phyloP scores from a whole-genome alignment of 1,140 invertebrate species.

The Maconellicoccus hirsutus region DNA sequence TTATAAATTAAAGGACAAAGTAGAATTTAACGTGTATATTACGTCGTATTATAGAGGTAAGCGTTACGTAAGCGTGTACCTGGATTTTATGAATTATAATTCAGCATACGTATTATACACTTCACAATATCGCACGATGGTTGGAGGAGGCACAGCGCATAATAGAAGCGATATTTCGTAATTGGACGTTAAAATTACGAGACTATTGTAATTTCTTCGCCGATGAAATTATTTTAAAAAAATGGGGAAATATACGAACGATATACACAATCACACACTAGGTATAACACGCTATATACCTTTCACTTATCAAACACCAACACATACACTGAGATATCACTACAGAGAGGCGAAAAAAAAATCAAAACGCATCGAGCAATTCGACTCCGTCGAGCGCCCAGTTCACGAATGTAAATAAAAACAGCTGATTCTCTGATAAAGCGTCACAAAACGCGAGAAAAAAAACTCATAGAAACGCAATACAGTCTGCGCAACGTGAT shows the following conservation, averaged over 20 bases:
- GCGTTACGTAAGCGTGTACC: too few relatives aligned
- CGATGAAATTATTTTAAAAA: too few relatives aligned
- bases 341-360: not conserved
- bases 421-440: conserved; percentile 1
- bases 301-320: conserved; percentile 1
- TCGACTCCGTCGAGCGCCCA: not conserved
- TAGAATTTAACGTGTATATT: too few relatives aligned
- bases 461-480: not conserved
- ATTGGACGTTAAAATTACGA: not conserved
- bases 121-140: not conserved
- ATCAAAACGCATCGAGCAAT: not conserved
- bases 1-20: too few relatives aligned
- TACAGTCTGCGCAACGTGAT: not conserved
- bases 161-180: not conserved
- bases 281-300: not conserved
- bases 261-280: not conserved
- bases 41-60: too few relatives aligned
- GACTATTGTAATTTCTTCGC: not conserved
- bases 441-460: not conserved
- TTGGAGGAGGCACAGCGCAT: not conserved
- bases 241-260: not conserved
- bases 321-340: too few relatives aligned
- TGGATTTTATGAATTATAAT: too few relatives aligned
- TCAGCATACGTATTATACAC: not conserved
- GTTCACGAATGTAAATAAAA: not conserved